phyloP scores from a whole-genome alignment of 2,888 invertebrate species.

The Diabrotica balteata region DNA sequence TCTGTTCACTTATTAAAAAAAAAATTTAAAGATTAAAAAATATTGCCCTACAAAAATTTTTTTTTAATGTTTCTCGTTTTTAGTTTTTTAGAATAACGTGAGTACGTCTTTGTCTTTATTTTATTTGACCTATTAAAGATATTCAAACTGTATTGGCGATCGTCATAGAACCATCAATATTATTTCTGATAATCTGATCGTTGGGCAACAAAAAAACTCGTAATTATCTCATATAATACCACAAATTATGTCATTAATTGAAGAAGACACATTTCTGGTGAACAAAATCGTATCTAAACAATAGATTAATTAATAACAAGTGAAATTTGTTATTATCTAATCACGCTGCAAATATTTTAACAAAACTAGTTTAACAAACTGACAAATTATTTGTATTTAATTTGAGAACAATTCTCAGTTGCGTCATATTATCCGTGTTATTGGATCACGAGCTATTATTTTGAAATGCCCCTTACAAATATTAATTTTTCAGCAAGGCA shows the following conservation, averaged over 20 bases:
- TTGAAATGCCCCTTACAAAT: conserved; percentile 17
- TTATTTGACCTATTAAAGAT: too few species aligned
- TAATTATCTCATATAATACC: conserved; percentile 11
- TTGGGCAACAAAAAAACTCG: too few species aligned
- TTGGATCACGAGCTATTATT: conserved; percentile 11
- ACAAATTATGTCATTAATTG: conserved; percentile 3
- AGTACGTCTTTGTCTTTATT: too few species aligned
- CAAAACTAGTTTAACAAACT: conserved; percentile 5
- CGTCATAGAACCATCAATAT: too few species aligned
- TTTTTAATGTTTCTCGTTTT: too few species aligned
- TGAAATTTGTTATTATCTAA: conserved; percentile 14
- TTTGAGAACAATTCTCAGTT: not conserved
- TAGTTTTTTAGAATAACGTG: too few species aligned
- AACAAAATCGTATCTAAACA: conserved; percentile 14
- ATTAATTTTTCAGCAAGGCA: conserved; percentile 10
- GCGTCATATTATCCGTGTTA: conserved; percentile 4
- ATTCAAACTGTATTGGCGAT: too few species aligned
- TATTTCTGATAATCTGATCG: too few species aligned
- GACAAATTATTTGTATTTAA: conserved; percentile 9
- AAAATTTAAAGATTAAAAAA: too few species aligned
- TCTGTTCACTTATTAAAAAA: too few species aligned
- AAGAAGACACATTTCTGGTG: conserved; percentile 4
- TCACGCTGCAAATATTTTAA: conserved; percentile 1
- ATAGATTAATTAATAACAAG: conserved; percentile 16
- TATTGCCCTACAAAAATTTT: too few species aligned